These are phyloP conservation scores for Phocides pigmalion DNA, from an alignment of 1,140 invertebrate genomes.

Conservation along the genomic window DNA sequence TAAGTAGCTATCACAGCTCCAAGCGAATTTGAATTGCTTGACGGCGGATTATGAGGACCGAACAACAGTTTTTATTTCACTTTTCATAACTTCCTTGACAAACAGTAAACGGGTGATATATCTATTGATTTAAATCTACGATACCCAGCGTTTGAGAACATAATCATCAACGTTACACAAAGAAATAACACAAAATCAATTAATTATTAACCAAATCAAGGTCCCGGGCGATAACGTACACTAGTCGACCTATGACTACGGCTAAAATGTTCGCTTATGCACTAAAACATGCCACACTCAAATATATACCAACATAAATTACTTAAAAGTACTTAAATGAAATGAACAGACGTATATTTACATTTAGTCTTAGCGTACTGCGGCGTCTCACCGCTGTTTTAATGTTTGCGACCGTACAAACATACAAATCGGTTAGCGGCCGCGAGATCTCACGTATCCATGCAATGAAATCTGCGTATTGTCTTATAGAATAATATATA, in stretches of 20 bases:
- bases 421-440: slow-evolving; percentile 13
- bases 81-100: no score
- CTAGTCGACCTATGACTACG: slow-evolving; percentile 32
- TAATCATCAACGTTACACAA: slow-evolving; percentile 10
- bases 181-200: slow-evolving; percentile 9
- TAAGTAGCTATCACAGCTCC: no score
- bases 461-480: no score
- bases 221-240: slow-evolving; percentile 6
- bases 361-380: slow-evolving; percentile 42
- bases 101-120: no score
- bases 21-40: no score
- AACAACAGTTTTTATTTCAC: no score
- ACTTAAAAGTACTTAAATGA: slow-evolving; percentile 47
- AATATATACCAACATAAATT: slow-evolving; percentile 65
- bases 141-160: no score
- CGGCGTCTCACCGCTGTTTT: slow-evolving; percentile 14
- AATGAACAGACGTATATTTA: slow-evolving; percentile 62
- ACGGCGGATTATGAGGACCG: no score
- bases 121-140: no score
- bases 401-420: slow-evolving; percentile 12
- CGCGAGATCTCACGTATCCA: slow-evolving; percentile 13
- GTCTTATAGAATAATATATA: no score
- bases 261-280: slow-evolving; percentile 49
- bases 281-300: slow-evolving; percentile 53
- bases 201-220: slow-evolving; percentile 12